phyloP scores from a whole-genome alignment of 1,140 invertebrate genomes.

The Rhyacophila brunnea region DNA sequence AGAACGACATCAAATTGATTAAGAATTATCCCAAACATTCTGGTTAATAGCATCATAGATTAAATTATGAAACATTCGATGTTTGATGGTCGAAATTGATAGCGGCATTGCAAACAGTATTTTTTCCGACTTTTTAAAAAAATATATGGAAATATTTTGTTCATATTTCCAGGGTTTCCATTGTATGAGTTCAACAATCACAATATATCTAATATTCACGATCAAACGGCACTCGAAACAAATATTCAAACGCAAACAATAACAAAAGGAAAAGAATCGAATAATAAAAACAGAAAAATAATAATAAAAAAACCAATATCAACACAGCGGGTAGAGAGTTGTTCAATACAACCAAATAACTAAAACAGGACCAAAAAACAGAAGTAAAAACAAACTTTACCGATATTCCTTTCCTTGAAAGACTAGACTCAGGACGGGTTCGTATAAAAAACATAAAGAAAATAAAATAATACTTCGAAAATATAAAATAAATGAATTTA shows the following conservation, averaged over 20 bases:
- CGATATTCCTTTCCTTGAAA: slow-evolving; percentile 3
- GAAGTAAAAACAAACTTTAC: slow-evolving; percentile 13
- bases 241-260: slow-evolving; percentile 31
- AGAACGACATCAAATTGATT: too few species aligned
- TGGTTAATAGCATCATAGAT: too few species aligned
- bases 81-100: too few species aligned
- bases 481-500: slow-evolving; percentile 15
- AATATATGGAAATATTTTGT: too few species aligned
- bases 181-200: neutral
- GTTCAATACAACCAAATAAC: slow-evolving; percentile 23
- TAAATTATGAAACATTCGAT: too few species aligned
- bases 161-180: too few species aligned
- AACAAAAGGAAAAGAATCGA: slow-evolving; percentile 13
- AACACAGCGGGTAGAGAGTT: slow-evolving; percentile 36
- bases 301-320: slow-evolving; percentile 17
- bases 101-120: too few species aligned
- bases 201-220: slow-evolving; percentile 17
- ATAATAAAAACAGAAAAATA: slow-evolving; percentile 18
- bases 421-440: slow-evolving; percentile 2
- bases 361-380: slow-evolving; percentile 17
- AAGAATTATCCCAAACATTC: too few species aligned
- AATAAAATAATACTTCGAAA: slow-evolving; percentile 5
- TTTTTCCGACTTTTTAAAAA: too few species aligned
- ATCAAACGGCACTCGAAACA: slow-evolving; percentile 28
- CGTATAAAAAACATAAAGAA: neutral